Conservation (phyloP, 2,888 invertebrate species). For the Leucoma salicis region DNA sequence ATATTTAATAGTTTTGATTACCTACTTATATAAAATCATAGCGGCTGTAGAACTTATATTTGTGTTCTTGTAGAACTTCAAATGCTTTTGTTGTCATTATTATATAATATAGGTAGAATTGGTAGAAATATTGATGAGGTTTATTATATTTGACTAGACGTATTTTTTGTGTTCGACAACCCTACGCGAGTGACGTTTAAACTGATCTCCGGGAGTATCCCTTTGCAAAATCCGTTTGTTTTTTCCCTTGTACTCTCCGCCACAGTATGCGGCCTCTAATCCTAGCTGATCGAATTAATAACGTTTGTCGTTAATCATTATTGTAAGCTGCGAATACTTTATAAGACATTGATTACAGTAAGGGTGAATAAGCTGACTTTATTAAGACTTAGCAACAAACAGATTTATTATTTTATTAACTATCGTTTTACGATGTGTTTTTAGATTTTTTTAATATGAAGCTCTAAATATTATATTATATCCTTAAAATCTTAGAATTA, state of each 20-base stretch:
- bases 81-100: no score
- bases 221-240: conserved; percentile 72
- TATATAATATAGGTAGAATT: no score
- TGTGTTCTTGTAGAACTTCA: no score
- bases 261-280: conserved; percentile 62
- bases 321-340: conserved; percentile 74
- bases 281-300: conserved; percentile 78
- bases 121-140: no score
- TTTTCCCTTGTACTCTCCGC: conserved; percentile 64
- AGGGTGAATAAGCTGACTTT: conserved; percentile 70
- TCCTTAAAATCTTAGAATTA: no score
- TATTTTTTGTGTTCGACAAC: conserved; percentile 12
- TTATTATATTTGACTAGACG: no score
- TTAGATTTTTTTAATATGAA: no score
- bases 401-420: conserved; percentile 6
- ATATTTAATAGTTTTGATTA: no score
- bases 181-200: conserved; percentile 25
- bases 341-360: conserved; percentile 75
- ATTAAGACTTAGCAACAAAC: conserved; percentile 54
- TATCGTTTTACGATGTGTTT: background rate
- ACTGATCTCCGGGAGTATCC: conserved; percentile 53
- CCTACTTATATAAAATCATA: no score
- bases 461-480: no score
- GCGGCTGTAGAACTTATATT: no score
- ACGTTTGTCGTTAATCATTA: conserved; percentile 80